Evolutionary conservation across 2,797 vertebrate species (phyloP).

Genomic region (Anabacerthia variegaticeps): DNA sequence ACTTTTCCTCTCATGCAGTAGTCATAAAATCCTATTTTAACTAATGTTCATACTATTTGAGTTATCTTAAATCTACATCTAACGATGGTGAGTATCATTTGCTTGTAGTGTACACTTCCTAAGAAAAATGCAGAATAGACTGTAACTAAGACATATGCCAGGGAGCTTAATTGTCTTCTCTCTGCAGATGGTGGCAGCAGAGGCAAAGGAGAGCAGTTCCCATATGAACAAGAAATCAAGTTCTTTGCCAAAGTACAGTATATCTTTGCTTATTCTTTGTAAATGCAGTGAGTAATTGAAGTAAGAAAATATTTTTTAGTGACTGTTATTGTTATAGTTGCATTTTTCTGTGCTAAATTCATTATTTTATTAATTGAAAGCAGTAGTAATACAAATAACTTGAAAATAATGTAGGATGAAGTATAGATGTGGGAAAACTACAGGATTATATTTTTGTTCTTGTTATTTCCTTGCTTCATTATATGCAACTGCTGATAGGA

Average conservation of each 20-base stretch:
- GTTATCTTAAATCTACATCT: neutral
- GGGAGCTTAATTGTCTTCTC: slow-evolving; percentile 46
- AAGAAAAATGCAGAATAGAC: neutral
- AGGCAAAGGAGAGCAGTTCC: slow-evolving; percentile 86
- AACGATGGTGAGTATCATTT: neutral
- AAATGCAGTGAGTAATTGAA: neutral
- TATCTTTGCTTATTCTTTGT: slow-evolving; percentile 47
- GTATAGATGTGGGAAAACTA: neutral
- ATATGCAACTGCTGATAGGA: neutral
- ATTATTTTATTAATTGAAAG: neutral
- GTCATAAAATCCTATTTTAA: neutral
- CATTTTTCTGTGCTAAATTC: neutral
- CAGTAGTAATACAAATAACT: neutral
- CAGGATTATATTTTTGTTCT: neutral
- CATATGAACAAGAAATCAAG: slow-evolving; percentile 94
- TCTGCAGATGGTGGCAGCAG: slow-evolving; percentile 83
- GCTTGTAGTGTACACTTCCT: neutral
- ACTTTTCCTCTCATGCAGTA: neutral
- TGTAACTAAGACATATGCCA: neutral
- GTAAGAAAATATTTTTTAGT: neutral
- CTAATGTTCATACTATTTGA: neutral
- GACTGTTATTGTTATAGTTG: neutral
- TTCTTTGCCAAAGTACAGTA: slow-evolving; percentile 94
- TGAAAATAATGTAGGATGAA: neutral
- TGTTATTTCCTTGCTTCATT: neutral